These are phyloP conservation scores for Muscicapa comitata DNA, from an alignment of 2,797 vertebrate genomes.

Conservation along the genomic window DNA sequence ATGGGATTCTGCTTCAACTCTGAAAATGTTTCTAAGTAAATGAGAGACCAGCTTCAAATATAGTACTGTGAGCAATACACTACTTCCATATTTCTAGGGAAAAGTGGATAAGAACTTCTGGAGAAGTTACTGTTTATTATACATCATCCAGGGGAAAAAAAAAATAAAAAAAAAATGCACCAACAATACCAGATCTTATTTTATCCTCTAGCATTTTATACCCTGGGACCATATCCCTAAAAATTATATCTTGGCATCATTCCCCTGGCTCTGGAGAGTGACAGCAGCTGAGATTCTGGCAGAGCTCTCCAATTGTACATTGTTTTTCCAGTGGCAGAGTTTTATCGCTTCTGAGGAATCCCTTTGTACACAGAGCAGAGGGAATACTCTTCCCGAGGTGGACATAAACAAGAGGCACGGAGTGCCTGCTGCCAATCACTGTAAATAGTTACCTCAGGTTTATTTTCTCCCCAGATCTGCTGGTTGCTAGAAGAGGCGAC, in stretches of 20 bases:
- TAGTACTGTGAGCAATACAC: not conserved
- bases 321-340: not conserved
- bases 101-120: not conserved
- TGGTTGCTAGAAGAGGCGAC: not conserved
- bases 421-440: not conserved
- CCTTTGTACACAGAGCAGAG: constrained; percentile 2
- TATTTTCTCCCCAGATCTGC: not conserved
- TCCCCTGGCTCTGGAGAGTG: not conserved
- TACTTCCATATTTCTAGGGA: not conserved
- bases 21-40: not conserved
- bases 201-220: not conserved
- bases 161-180: not conserved
- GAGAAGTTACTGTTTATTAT: not conserved
- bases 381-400: not conserved
- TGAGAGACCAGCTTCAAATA: not conserved
- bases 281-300: constrained; percentile 11
- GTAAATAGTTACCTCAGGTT: not conserved
- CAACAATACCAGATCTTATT: not conserved
- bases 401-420: not conserved
- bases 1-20: not conserved
- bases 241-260: not conserved
- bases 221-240: not conserved
- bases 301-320: not conserved
- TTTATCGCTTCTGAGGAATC: constrained; percentile 21
- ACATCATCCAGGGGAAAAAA: accelerated